Evolutionary conservation across 2,888 invertebrate species (phyloP).

Genomic region (Hirtodrosophila confusa): DNA sequence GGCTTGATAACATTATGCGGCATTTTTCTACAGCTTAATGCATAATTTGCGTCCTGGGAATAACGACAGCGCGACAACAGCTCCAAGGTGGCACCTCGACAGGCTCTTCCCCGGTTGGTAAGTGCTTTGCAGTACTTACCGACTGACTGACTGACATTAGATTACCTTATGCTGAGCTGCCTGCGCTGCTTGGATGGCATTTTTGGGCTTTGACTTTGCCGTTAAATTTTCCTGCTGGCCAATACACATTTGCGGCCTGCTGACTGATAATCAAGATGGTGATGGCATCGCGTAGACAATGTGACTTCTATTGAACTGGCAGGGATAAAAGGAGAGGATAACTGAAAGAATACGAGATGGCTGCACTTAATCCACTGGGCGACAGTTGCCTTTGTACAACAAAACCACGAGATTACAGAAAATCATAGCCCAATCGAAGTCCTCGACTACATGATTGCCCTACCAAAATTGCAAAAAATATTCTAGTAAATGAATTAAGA

Average conservation of each 20-base stretch:
- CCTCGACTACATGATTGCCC: no score
- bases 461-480: no score
- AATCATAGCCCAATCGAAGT: no score
- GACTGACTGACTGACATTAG: slow-evolving; percentile 64
- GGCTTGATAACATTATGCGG: slow-evolving; percentile 70
- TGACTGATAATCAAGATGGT: slow-evolving; percentile 51
- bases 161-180: slow-evolving; percentile 68
- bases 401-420: no score
- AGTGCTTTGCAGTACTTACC: slow-evolving; percentile 70
- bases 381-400: no score
- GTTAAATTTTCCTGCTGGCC: slow-evolving; percentile 14
- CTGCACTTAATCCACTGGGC: slow-evolving; percentile 27
- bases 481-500: no score
- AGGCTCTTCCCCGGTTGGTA: slow-evolving; percentile 20
- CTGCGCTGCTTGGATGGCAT: slow-evolving; percentile 40
- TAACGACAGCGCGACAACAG: slow-evolving; percentile 42
- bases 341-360: slow-evolving; percentile 17
- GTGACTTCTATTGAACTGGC: slow-evolving; percentile 40
- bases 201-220: slow-evolving; percentile 44
- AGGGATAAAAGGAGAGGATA: slow-evolving; percentile 6
- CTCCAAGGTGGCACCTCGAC: slow-evolving; percentile 38
- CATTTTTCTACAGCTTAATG: slow-evolving; percentile 78
- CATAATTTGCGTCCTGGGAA: slow-evolving; percentile 78
- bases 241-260: slow-evolving; percentile 17
- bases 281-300: slow-evolving; percentile 47